Evolutionary conservation across 1,140 invertebrate species (phyloP).

Genomic region (Carposina sasakii): DNA sequence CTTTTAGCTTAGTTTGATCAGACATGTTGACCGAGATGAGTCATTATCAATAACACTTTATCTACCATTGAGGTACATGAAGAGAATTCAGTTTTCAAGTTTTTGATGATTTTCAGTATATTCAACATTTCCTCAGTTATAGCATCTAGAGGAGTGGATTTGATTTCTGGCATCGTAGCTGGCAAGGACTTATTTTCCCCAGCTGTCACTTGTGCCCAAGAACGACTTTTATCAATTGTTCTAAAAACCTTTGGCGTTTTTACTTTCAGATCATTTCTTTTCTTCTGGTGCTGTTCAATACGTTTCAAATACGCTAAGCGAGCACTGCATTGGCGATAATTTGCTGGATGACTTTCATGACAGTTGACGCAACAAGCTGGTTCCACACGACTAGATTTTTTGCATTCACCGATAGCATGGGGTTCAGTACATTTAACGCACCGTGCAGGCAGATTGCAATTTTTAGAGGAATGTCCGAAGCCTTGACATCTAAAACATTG

Average conservation of each 20-base stretch:
- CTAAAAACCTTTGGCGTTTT: neutral
- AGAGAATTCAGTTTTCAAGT: neutral
- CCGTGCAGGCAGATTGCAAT: slow-evolving; percentile 28
- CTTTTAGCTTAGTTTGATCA: neutral
- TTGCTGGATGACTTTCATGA: slow-evolving; percentile 29
- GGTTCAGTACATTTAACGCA: slow-evolving; percentile 44
- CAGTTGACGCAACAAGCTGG: slow-evolving; percentile 40
- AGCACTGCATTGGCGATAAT: neutral
- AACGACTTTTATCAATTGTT: neutral
- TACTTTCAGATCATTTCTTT: neutral
- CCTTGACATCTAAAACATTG: slow-evolving; percentile 31
- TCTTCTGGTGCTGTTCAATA: neutral
- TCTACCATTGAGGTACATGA: neutral
- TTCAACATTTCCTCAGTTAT: neutral
- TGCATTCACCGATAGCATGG: slow-evolving; percentile 37
- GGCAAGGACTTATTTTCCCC: too few species aligned
- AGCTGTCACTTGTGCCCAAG: neutral
- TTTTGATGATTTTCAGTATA: neutral
- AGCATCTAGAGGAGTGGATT: neutral
- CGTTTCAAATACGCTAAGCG: neutral
- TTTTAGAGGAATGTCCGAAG: slow-evolving; percentile 38
- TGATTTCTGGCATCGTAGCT: neutral
- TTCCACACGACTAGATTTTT: slow-evolving; percentile 18
- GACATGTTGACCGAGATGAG: neutral
- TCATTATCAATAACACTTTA: neutral